These are phyloP conservation scores for Neuroscelio doddi DNA, from an alignment of 2,888 invertebrate species.

Conservation along the genomic window DNA sequence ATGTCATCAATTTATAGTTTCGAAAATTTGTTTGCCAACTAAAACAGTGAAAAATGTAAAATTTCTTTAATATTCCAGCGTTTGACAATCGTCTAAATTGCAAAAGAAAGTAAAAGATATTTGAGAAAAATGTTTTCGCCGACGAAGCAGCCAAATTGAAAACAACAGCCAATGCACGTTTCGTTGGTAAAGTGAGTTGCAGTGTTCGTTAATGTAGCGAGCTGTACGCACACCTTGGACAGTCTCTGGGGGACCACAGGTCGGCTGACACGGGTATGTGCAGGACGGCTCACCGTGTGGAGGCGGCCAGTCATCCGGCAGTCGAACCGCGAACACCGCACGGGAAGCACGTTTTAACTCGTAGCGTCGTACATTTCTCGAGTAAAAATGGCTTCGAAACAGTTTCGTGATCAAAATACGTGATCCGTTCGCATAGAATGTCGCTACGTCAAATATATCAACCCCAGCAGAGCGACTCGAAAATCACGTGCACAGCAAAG, in stretches of 20 bases:
- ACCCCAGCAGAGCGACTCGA: constrained; percentile 13
- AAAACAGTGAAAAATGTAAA: no score
- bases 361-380: constrained; percentile 18
- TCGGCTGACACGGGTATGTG: constrained; percentile 53
- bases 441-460: background rate
- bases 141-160: no score
- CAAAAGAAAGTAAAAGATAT: no score
- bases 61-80: no score
- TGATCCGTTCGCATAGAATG: constrained; percentile 11
- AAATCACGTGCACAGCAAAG: background rate
- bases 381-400: constrained; percentile 29
- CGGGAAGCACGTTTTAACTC: constrained; percentile 52
- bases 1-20: no score
- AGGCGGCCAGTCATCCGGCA: constrained; percentile 58
- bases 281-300: constrained; percentile 50
- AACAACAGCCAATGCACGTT: background rate
- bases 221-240: constrained; percentile 23
- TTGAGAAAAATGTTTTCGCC: no score
- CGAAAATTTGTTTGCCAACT: no score
- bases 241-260: constrained; percentile 37
- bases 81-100: no score
- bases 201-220: constrained; percentile 3
- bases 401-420: constrained; percentile 18
- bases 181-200: no score
- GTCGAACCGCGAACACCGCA: constrained; percentile 66